Base-by-base conservation (phyloP, 92 coral and sea anemone species). In the Bergia puertoricense region DNA sequence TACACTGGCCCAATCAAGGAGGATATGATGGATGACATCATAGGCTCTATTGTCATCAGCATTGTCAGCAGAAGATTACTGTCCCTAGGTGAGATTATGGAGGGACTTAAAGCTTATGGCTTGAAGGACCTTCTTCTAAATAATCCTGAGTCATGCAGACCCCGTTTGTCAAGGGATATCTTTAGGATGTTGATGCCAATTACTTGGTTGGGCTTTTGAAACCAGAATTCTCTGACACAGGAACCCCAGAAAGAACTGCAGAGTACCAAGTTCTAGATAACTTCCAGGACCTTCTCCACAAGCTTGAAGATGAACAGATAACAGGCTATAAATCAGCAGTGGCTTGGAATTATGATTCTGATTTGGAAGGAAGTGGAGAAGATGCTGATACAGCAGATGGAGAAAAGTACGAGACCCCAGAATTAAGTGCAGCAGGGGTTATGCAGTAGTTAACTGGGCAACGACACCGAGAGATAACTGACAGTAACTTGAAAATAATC, bases 391-490 rank as follows among this genome's bases (percentile, higher is more conserved):
- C 67, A 50, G 68, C 13, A 50, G 0, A n/a, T 72, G 74, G 76
- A 42, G 85, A 87, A 41, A 43, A 20, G 38, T 76, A 36, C 38
- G 84, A 86, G 14, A 9, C 5, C 6, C 77, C 90, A 10, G 57
- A 79, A 37, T 50, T 87, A 42, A 37, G 77, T 8, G 46, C 90
- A 36, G 85, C 90, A 11, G 90, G 85, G 18, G 76, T 86, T 22
- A 23, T 86, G 57, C 14, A 38, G 56, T 86, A 85, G 85, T 77
- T 86, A 16, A 86, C 89, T 36, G 89, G 89, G 5, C 85, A 86
- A 65, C n/a, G 41, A 44, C 89, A 86, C 74, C 9, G 46, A 75
- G 50, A 37, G 77, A 39, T 39, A 39, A 22, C 79, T 40, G 42
- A 40, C n/a, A 75, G 44, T 75, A 8, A n/a, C 80, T 30, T 30